A percentile compares a stretch with the other conserved stretches of the same genome.
These are phyloP conservation scores for Heloderma charlesbogerti DNA, from an alignment of 2,113 vertebrate genomes.

Conservation along the genomic window DNA sequence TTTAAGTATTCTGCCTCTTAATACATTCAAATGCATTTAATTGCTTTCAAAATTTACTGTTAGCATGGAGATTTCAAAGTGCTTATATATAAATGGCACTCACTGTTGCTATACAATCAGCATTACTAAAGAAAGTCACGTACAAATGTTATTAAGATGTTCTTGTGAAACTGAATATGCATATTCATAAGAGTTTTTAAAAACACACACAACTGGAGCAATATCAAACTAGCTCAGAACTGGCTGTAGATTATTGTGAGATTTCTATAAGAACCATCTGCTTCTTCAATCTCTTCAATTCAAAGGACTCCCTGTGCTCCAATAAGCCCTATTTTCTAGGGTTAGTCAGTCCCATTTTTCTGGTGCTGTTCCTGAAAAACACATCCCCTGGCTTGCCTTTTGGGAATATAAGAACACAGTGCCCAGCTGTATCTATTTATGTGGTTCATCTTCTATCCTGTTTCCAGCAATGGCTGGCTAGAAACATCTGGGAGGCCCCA, in stretches of 20 bases:
- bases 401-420: neutral
- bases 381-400: neutral
- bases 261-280: neutral
- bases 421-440: neutral
- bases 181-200: slow-evolving; percentile 15
- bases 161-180: slow-evolving; percentile 20
- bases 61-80: slow-evolving; percentile 22
- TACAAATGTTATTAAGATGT: slow-evolving; percentile 23
- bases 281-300: neutral
- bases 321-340: neutral
- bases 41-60: neutral
- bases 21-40: slow-evolving; percentile 13
- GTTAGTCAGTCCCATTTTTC: neutral
- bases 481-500: neutral
- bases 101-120: slow-evolving; percentile 23
- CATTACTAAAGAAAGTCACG: slow-evolving; percentile 12
- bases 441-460: neutral
- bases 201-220: neutral
- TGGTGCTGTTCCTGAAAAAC: neutral
- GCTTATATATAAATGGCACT: slow-evolving; percentile 11
- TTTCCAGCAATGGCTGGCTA: neutral
- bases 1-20: slow-evolving; percentile 14
- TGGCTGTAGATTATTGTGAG: neutral
- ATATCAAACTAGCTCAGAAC: neutral
- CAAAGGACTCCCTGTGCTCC: neutral